Base-by-base conservation (phyloP, 1,140 invertebrate species). In the Rhynchophorus ferrugineus region DNA sequence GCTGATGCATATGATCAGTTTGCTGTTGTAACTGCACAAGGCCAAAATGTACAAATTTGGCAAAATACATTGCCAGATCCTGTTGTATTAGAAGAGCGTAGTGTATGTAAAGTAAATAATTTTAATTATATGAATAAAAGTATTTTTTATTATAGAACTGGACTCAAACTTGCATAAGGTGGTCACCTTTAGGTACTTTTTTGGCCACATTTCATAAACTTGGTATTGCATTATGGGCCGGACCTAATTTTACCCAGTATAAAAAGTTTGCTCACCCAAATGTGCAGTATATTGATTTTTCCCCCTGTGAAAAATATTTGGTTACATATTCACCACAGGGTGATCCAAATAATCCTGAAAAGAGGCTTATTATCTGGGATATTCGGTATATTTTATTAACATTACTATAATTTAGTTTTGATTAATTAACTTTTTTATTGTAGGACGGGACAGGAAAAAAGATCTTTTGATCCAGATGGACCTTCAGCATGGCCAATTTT, bases 111-210 rank as follows among this genome's bases (percentile, higher is more conserved):
- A 49, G 44, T 50, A 20, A 37, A 39, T 51, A 18, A 21, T 1
- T 1, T 46, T 14, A 52, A 22, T 44, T 3, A 34, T 8, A 13
- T 24, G 24, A 21, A 8, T 44, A 18, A 17, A 33, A 17, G 22
- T 13, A 11, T 39, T 19, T 14, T 8, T 20, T 42, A 17, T 60
- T 64, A 16, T 66, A 92, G 89, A 78, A 83, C 53, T 96, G 93
- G 91, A 94, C 92, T 9, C 93, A 98, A 68, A 91, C 89, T 0
- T 93, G 93, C 66, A 87, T 95, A 1, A 88, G 89, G 60, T 99
- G 96, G 95, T 98, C 95, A 16, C 95, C 94, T 1, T 73, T 94
- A 29, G 97, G 97, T 24, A 97, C 94, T 1, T 99, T 95, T 71
- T 73, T 99, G 33, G 84, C 93, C 0, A 98, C 96, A 0, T 94